Base-by-base conservation (phyloP, 2,797 vertebrate genomes). In the Toxotes lorentzi region DNA sequence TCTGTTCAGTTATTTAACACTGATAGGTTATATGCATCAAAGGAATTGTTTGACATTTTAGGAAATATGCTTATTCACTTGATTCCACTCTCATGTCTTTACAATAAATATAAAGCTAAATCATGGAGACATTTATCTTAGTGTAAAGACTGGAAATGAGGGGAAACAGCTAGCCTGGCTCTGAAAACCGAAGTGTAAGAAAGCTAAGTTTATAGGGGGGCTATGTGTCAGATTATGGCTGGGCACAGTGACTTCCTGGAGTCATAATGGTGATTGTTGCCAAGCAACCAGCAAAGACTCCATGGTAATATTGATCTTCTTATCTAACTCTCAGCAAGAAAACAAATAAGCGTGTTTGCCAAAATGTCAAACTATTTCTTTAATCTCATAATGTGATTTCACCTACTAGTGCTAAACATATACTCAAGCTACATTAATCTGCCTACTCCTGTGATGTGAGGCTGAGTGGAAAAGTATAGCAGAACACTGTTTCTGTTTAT, bases 401-500 rank as follows among this genome's bases (percentile, higher is more conserved):
- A 47, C 13, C 47, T 48, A 17, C 47, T 0, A 2, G 27, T 3
- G 34, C 23, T n/a, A 13, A 48, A 61, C 11, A 32, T 53, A 34
- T 2, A 13, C 14, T 50, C 41, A 7, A 16, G 40, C 38, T 12
- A 8, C 53, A 63, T 47, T 48, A 23, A 69, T 21, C 60, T 38
- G 3, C 0, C 16, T 23, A 24, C 34, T 27, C 14, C 19, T n/a
- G 51, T 38, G 53, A 41, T 40, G 47, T n/a, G 27, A 23, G 24
- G 8, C 23, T 45, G 17, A 60, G 38, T 48, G 27, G 43, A 48
- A 84, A 78, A 43, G 71, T 34, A 47, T n/a, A 17, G 53, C 62
- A 64, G 57, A 71, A 51, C 11, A 40, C 7, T 56, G 43, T 24
- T 16, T 78, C n/a, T 74, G 65, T 68, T 38, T 68, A 41, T 53